Base-by-base conservation (phyloP, 2,797 vertebrate genomes). In the Clangula hyemalis region DNA sequence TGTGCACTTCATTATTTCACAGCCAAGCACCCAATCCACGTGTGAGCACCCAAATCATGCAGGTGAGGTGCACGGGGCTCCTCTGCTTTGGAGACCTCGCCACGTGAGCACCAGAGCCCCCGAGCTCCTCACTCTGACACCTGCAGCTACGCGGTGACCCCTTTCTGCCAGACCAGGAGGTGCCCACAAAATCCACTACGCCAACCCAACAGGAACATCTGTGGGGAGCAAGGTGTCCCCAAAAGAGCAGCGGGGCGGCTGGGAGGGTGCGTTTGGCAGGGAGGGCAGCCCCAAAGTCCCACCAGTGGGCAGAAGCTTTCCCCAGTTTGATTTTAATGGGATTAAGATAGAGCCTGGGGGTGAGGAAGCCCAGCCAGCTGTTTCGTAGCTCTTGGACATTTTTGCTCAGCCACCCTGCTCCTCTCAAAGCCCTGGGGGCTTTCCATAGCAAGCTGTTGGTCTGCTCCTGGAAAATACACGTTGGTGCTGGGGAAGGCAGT, bases 231-330 rank as follows among this genome's bases (percentile, higher is more conserved):
- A 47, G 4, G 20, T 36, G 24, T 2, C 30, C 47, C 15, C 28
- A 27, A 61, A 39, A 0, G 6, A 49, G 6, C 28, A 28, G 17
- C 8, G 8, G 7, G 19, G 62, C 15, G 62, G 62, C 65, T 30
- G 78, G 66, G 34, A 64, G 13, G 56, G 10, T 77, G 41, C 13
- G 28, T 12, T 89, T 66, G 12, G 32, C 14, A 56, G 1, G 0
- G 56, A 34, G 12, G 36, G 41, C 0, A 2, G 14, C 13, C 12
- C 58, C 54, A 32, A 60, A 91, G 25, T 18, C 30, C 16, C 0
- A 1, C 16, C 19, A 65, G 6, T 22, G 39, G 0, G 4, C 13
- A 39, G n/a, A 15, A 1, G 0, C 65, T 93, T 68, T 24, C 22
- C 54, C 49, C 17, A 5, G 53, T 19, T 13, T 43, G 13, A 58